phyloP scores from a whole-genome alignment of 2,113 vertebrate genomes.

The Accipiter virgatus region DNA sequence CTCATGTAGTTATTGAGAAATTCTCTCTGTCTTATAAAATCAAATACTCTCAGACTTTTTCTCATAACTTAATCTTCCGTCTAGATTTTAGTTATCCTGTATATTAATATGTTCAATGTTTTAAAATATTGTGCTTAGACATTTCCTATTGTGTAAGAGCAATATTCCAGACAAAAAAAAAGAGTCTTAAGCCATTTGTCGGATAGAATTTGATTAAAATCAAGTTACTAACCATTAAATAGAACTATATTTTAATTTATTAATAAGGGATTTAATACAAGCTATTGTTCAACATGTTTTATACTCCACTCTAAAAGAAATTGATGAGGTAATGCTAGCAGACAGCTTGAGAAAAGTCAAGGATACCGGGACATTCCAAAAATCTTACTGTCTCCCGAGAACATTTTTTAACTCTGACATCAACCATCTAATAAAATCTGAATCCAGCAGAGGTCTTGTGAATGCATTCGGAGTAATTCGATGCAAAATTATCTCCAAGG shows the following conservation, averaged over 20 bases:
- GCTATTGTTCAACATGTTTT: constrained; percentile 45
- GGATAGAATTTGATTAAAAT: neutral
- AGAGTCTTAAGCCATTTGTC: neutral
- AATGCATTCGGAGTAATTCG: constrained; percentile 31
- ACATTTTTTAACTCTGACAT: constrained; percentile 65
- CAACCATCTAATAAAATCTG: constrained; percentile 42
- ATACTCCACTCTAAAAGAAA: constrained; percentile 18
- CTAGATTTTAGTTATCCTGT: neutral
- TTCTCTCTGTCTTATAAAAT: neutral
- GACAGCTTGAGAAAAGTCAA: constrained; percentile 49
- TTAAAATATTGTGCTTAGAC: neutral
- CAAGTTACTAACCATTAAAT: neutral
- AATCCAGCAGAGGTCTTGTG: constrained; percentile 42
- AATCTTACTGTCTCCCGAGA: constrained; percentile 51
- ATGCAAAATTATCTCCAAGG: constrained; percentile 55
- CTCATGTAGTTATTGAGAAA: neutral
- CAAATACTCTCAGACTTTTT: neutral
- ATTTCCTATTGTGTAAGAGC: constrained; percentile 17
- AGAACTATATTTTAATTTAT: neutral
- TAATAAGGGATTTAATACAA: neutral
- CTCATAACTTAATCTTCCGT: neutral
- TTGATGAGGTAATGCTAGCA: constrained; percentile 56
- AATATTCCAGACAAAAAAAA: neutral
- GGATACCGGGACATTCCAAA: constrained; percentile 47
- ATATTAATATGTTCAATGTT: neutral